Evolutionary conservation across 2,797 vertebrate genomes (phyloP).

Genomic region (Nothura maculosa): DNA sequence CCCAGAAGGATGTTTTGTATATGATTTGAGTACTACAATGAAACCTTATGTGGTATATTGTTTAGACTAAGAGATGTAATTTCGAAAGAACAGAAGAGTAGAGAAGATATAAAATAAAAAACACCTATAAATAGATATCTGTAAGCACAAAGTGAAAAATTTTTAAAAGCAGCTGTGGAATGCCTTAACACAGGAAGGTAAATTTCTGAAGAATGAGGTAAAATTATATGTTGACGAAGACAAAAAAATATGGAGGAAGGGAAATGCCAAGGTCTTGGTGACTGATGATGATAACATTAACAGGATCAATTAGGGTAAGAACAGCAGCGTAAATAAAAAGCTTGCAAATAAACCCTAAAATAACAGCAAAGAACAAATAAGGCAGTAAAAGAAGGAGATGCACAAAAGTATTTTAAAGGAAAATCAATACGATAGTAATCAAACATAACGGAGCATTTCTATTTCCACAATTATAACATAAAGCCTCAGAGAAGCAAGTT

Average conservation of each 20-base stretch:
- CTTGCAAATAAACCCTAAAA: neutral
- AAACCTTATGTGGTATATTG: neutral
- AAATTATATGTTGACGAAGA: neutral
- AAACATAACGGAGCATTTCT: neutral
- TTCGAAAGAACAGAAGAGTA: neutral
- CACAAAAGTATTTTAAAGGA: neutral
- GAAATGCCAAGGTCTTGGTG: neutral
- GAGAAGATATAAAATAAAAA: neutral
- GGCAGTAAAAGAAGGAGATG: neutral
- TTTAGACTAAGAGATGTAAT: neutral
- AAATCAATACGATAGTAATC: constrained; percentile 2
- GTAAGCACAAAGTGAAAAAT: neutral
- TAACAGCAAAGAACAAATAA: neutral
- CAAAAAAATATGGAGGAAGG: neutral
- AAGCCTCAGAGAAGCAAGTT: neutral
- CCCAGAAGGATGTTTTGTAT: neutral
- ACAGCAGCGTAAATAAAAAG: neutral
- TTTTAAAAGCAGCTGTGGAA: neutral
- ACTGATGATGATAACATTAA: neutral
- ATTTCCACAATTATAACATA: neutral
- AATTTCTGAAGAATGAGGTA: neutral
- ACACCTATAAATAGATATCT: neutral
- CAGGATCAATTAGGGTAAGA: neutral
- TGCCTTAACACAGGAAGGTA: neutral
- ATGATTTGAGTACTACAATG: neutral